Evolutionary conservation across 2,113 vertebrate genomes (phyloP), one percentile per base, ranked within the genome.

Genomic region (Chionis minor): DNA sequence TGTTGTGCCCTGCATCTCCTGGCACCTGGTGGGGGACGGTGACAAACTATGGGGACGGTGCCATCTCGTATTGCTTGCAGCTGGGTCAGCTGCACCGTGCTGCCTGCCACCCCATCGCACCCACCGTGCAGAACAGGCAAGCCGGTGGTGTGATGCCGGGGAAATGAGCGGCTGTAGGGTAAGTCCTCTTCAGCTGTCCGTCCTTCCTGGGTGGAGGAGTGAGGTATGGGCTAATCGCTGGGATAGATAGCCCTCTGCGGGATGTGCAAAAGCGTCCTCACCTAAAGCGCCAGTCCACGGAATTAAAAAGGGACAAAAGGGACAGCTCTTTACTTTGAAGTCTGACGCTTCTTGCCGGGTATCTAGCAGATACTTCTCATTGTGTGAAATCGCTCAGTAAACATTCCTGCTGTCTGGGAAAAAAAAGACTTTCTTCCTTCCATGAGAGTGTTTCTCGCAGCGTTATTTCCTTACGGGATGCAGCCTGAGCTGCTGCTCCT

Each of bases 321-420:
- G 56, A 51, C 92, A 42, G 24, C 49, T 90, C 72, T 87, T 93
- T 59, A 4, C 91, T 93, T 96, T 77, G 94, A 88, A 95, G 89
- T 95, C 94, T 97, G 92, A 58, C 92, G 66, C 96, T 90, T 96
- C 92, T 95, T 66, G 66, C 62, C 17, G 38, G 38, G 87, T 74
- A 79, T 67, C 79, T 95, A 73, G 78, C 91, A 95, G 86, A 67
- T 93, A 91, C 69, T 91, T 90, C 81, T 72, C 83, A 47, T 56
- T 42, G 94, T 94, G 86, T 88, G 93, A 94, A 95, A 78, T 75
- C 62, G 8, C 66, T 95, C 87, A 79, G 83, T 88, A 81, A 94
- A 59, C 81, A 80, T 92, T 94, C 63, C 83, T 90, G 81, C 72
- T 0, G 21, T 80, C 91, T 94, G 66, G 1, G 4, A 40, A 73